Evolutionary conservation across 2,113 vertebrate species (phyloP).

Genomic region (Mus musculus): DNA sequence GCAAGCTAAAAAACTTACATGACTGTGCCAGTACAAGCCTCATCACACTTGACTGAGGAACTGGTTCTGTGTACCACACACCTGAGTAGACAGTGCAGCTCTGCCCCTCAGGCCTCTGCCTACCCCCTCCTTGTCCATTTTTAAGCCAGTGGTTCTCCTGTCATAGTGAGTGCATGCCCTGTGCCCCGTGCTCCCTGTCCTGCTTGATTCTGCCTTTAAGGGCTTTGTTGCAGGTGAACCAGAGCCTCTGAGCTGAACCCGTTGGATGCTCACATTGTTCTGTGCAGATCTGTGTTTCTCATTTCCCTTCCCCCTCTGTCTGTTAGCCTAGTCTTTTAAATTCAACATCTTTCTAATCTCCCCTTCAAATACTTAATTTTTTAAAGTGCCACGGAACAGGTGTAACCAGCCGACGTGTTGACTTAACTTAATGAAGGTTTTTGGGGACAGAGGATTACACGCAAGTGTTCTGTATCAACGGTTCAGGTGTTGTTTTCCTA

Average conservation of each 20-base stretch:
- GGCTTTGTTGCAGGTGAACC: neutral
- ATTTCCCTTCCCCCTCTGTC: neutral
- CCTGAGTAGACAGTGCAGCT: neutral
- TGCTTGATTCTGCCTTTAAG: neutral
- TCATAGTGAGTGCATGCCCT: neutral
- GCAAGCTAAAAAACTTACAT: neutral
- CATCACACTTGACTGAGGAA: fast-evolving
- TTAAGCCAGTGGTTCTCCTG: neutral
- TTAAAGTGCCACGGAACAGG: neutral
- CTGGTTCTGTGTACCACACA: neutral
- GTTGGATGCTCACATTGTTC: neutral
- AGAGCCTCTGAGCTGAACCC: neutral
- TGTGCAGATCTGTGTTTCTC: neutral
- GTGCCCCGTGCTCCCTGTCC: no score
- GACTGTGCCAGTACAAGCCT: no score
- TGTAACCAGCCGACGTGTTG: neutral
- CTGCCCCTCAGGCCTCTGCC: neutral
- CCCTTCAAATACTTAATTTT: slow-evolving; percentile 24
- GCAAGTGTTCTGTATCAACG: neutral
- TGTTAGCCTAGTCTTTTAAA: neutral
- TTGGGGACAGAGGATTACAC: neutral
- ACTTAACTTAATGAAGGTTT: neutral
- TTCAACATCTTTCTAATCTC: neutral
- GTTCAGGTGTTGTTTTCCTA: neutral
- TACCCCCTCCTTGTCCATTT: fast-evolving